phyloP scores from a whole-genome alignment of 2,113 vertebrate species.

The Hypocryptadius cinnamomeus region DNA sequence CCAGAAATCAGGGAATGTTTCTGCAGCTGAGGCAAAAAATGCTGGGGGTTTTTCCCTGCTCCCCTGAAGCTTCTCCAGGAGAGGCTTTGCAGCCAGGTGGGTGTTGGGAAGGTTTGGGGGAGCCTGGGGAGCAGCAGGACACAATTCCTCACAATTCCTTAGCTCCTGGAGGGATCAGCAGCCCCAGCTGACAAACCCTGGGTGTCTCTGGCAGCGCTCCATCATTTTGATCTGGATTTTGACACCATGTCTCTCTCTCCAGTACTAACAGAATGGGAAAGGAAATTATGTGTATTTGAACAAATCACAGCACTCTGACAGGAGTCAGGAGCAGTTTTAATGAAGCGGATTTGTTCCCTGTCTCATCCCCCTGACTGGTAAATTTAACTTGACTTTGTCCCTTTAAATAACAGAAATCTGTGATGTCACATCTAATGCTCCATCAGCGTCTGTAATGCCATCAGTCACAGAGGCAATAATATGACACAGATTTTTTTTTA shows the following conservation, averaged over 20 bases:
- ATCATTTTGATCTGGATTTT: background rate
- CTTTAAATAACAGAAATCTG: background rate
- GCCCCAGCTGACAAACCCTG: background rate
- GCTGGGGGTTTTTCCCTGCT: rapidly evolving
- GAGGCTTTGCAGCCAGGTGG: background rate
- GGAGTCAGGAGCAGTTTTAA: background rate
- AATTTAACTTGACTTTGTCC: background rate
- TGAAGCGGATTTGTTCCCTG: background rate
- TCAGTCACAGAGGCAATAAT: background rate
- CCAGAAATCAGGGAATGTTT: background rate
- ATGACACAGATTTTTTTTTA: background rate
- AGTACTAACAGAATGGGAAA: background rate
- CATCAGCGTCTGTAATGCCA: background rate
- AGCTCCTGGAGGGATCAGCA: rapidly evolving
- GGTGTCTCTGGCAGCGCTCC: background rate
- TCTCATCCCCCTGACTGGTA: background rate
- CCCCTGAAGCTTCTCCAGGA: background rate
- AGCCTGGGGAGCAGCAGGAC: background rate
- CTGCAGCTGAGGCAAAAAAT: background rate
- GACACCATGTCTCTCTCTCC: background rate
- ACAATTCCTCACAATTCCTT: background rate
- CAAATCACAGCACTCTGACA: background rate
- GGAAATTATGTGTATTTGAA: background rate
- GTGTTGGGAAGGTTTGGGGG: background rate
- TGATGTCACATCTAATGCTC: background rate